Percentiles rank a stretch among this genome's conserved stretches.
Conservation (phyloP, 53 echinoderm and acorn worm genomes). For the Zoroaster sp. region DNA sequence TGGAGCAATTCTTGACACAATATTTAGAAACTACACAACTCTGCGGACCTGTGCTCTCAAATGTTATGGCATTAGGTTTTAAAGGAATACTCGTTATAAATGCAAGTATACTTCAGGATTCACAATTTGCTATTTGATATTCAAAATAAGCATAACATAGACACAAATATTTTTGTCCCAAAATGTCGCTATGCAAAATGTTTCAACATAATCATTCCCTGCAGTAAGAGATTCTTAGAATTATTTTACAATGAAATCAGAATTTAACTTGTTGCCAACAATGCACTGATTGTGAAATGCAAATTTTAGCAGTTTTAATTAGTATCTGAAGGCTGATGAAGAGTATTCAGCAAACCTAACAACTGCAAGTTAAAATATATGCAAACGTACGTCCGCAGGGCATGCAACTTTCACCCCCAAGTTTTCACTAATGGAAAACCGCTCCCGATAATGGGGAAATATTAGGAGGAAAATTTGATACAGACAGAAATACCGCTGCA, state of each 20-base stretch:
- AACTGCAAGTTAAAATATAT: slow-evolving; percentile 1
- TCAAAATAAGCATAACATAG: too few species aligned
- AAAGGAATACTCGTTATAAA: too few species aligned
- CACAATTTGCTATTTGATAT: too few species aligned
- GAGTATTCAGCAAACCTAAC: background rate
- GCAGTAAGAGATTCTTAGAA: too few species aligned
- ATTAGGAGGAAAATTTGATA: slow-evolving; percentile 32
- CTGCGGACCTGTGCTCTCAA: background rate
- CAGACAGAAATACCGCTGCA: slow-evolving; percentile 50
- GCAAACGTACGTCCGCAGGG: background rate
- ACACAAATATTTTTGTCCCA: too few species aligned
- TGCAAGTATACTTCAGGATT: too few species aligned
- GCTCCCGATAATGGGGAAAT: slow-evolving; percentile 38
- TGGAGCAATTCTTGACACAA: background rate
- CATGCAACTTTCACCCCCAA: slow-evolving; percentile 30
- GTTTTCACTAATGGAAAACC: slow-evolving; percentile 19
- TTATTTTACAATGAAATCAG: too few species aligned
- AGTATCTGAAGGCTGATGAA: slow-evolving; percentile 2
- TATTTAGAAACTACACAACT: background rate
- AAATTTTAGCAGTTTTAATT: background rate
- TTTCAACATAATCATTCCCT: too few species aligned
- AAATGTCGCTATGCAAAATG: too few species aligned
- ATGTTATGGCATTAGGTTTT: background rate
- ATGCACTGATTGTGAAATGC: background rate
- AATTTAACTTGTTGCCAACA: background rate